Evolutionary conservation across 1,140 invertebrate species (phyloP).

Genomic region (Eufriesea mexicana): DNA sequence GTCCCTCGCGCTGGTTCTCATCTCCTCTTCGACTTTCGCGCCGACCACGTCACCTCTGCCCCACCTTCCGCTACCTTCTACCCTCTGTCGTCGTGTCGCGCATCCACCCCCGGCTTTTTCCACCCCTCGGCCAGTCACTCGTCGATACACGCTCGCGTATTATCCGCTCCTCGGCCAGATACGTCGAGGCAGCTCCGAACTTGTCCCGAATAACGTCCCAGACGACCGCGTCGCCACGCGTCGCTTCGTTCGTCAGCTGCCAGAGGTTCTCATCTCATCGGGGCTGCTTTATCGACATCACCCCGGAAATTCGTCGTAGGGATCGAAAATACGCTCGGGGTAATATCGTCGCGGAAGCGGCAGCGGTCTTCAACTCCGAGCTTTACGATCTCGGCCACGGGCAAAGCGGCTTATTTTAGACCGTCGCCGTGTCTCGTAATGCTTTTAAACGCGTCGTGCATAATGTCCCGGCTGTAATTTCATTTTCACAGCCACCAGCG

Average conservation of each 20-base stretch:
- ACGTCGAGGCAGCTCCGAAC: slow-evolving; percentile 52
- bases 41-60: not conserved
- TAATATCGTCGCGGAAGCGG: slow-evolving; percentile 32
- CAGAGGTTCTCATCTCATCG: slow-evolving; percentile 17
- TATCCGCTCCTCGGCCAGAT: slow-evolving; percentile 28
- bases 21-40: too few species aligned
- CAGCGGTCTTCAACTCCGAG: slow-evolving; percentile 32
- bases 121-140: not conserved
- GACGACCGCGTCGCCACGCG: not conserved
- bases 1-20: too few species aligned
- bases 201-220: slow-evolving; percentile 40
- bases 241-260: not conserved
- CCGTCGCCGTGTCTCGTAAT: slow-evolving; percentile 33
- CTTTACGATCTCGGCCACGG: slow-evolving; percentile 47
- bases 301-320: not conserved
- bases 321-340: slow-evolving; percentile 14
- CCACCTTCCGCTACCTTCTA: too few species aligned
- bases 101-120: not conserved
- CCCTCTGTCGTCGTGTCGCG: too few species aligned
- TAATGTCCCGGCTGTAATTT: slow-evolving; percentile 42
- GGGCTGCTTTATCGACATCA: not conserved
- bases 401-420: slow-evolving; percentile 50
- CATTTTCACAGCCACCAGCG: slow-evolving; percentile 23
- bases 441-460: slow-evolving; percentile 45
- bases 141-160: slow-evolving; percentile 25